Evolutionary conservation across 2,113 vertebrate species (phyloP).

Genomic region (Polyodon spathula): DNA sequence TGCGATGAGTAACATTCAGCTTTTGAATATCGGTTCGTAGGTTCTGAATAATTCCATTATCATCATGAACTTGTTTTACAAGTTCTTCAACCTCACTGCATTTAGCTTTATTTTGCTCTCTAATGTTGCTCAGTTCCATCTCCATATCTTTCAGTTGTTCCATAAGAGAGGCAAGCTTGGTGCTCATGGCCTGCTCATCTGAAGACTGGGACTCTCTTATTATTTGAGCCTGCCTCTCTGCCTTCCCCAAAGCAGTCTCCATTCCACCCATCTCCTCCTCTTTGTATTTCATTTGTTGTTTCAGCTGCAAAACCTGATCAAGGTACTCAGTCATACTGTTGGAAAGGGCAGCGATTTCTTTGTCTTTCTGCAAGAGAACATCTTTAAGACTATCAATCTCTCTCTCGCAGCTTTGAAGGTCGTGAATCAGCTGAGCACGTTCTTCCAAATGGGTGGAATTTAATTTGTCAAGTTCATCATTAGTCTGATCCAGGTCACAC

Average conservation of each 20-base stretch:
- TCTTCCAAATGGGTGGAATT: constrained; percentile 73
- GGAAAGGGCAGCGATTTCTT: constrained; percentile 56
- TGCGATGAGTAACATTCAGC: constrained; percentile 32
- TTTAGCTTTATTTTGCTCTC: constrained; percentile 48
- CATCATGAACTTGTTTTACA: constrained; percentile 50
- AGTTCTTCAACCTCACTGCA: constrained; percentile 55
- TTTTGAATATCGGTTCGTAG: constrained; percentile 62
- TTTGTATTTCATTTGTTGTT: constrained; percentile 60
- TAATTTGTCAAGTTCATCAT: constrained; percentile 77
- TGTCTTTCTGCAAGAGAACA: constrained; percentile 63
- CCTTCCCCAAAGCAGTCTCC: constrained; percentile 56
- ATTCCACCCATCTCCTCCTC: constrained; percentile 59
- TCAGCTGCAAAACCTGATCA: constrained; percentile 62
- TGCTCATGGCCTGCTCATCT: constrained; percentile 55
- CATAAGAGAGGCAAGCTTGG: constrained; percentile 53
- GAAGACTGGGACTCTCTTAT: constrained; percentile 61
- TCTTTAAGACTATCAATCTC: constrained; percentile 76
- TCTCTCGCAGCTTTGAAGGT: constrained; percentile 75
- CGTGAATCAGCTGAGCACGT: constrained; percentile 73
- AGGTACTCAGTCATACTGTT: constrained; percentile 58
- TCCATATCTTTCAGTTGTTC: constrained; percentile 50
- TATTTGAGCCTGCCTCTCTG: constrained; percentile 52
- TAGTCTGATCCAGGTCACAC: constrained; percentile 72
- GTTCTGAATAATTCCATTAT: constrained; percentile 52
- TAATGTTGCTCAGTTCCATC: constrained; percentile 43